Evolutionary conservation across 2,888 invertebrate genomes (phyloP).

Genomic region (Eupsilia transversa): DNA sequence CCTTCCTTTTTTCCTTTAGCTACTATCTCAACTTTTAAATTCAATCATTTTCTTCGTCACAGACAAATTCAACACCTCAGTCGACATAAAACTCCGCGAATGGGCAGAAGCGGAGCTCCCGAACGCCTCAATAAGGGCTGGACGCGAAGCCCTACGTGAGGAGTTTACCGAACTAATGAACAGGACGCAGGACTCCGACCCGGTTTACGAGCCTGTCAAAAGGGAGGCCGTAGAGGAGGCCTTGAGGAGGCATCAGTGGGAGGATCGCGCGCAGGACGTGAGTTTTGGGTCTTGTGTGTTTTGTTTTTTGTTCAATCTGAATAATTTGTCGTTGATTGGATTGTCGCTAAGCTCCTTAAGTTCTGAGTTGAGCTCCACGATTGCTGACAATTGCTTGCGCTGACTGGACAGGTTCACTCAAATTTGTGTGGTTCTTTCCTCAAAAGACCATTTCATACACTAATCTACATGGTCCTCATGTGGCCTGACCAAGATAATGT

Average conservation of each 20-base stretch:
- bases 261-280: conserved; percentile 94
- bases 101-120: conserved; percentile 99
- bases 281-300: conserved; percentile 63
- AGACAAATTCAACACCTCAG: conserved; percentile 96
- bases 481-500: too few relatives aligned
- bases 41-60: conserved; percentile 2
- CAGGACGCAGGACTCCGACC: conserved; percentile 93
- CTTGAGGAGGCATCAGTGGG: conserved; percentile 97
- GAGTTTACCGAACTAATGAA: conserved; percentile 81
- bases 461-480: too few relatives aligned
- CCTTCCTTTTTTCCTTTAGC: too few relatives aligned
- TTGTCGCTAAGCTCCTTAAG: too few relatives aligned
- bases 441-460: too few relatives aligned
- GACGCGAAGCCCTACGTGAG: conserved; percentile 93
- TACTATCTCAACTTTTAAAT: not conserved
- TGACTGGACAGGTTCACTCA: too few relatives aligned
- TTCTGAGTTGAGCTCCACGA: too few relatives aligned
- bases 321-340: too few relatives aligned
- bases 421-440: too few relatives aligned
- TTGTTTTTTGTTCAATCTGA: not conserved
- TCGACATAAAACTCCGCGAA: conserved; percentile 98
- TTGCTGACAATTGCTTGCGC: too few relatives aligned
- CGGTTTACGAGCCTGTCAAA: conserved; percentile 97
- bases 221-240: conserved; percentile 96
- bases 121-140: conserved; percentile 90